phyloP scores from a whole-genome alignment of 1,140 invertebrate species.

The Cyphomyrmex costatus region DNA sequence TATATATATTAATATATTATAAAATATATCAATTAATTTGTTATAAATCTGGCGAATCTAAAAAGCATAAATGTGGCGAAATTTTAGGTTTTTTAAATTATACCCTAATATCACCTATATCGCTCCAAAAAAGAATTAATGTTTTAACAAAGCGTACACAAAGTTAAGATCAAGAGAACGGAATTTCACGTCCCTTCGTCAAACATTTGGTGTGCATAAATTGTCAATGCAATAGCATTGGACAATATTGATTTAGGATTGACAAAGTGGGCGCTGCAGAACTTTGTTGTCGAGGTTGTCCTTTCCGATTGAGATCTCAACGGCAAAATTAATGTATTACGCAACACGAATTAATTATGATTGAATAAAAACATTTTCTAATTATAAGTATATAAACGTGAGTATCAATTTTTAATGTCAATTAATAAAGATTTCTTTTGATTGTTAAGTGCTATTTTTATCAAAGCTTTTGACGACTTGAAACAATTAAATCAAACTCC shows the following conservation, averaged over 20 bases:
- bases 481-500: background rate
- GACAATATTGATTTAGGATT: constrained; percentile 67
- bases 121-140: constrained; percentile 4
- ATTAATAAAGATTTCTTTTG: background rate
- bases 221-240: constrained; percentile 55
- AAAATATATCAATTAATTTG: background rate
- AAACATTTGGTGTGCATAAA: constrained; percentile 74
- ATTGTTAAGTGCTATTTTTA: background rate
- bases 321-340: background rate
- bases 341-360: background rate
- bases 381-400: background rate
- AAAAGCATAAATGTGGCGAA: background rate
- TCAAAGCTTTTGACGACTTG: background rate
- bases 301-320: constrained; percentile 22
- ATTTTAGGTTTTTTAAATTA: background rate
- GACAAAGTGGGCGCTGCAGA: background rate
- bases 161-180: constrained; percentile 31
- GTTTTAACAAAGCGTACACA: background rate
- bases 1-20: too few relatives aligned
- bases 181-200: constrained; percentile 7
- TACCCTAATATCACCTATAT: background rate
- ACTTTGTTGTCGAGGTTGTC: constrained; percentile 34
- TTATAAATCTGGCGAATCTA: background rate
- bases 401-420: too few relatives aligned
- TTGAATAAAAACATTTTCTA: too few relatives aligned